Percentiles rank a stretch among this genome's conserved stretches.
Evolutionary conservation across 2,113 vertebrate species (phyloP).

Genomic region (Myrmecophaga tridactyla): DNA sequence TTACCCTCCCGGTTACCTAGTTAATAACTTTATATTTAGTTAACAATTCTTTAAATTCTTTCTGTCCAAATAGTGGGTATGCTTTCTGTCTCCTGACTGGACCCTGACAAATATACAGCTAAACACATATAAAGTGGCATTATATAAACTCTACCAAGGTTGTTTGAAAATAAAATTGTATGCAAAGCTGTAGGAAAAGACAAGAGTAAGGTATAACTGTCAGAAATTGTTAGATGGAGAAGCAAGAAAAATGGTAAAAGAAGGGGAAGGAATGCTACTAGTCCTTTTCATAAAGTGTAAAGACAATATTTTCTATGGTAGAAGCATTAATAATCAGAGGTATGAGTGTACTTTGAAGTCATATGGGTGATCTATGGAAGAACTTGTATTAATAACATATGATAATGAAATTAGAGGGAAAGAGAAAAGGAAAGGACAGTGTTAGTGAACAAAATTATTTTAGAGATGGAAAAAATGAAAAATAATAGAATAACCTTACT

Average conservation of each 20-base stretch:
- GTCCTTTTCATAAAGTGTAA: neutral
- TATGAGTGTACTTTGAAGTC: neutral
- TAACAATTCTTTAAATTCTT: neutral
- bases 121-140: neutral
- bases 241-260: neutral
- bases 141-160: neutral
- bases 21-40: neutral
- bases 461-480: neutral
- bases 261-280: neutral
- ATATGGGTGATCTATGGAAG: neutral
- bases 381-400: neutral
- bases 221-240: neutral
- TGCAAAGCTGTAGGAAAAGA: neutral
- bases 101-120: neutral
- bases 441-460: neutral
- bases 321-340: too few relatives aligned
- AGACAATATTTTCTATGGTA: neutral
- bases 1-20: neutral
- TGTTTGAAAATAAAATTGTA: neutral
- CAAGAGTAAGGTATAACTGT: neutral
- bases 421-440: neutral
- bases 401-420: neutral
- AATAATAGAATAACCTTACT: neutral
- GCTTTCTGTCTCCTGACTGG: neutral
- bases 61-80: neutral